Conservation (phyloP, 2,113 vertebrate species). For the Pollimyrus isidori region DNA sequence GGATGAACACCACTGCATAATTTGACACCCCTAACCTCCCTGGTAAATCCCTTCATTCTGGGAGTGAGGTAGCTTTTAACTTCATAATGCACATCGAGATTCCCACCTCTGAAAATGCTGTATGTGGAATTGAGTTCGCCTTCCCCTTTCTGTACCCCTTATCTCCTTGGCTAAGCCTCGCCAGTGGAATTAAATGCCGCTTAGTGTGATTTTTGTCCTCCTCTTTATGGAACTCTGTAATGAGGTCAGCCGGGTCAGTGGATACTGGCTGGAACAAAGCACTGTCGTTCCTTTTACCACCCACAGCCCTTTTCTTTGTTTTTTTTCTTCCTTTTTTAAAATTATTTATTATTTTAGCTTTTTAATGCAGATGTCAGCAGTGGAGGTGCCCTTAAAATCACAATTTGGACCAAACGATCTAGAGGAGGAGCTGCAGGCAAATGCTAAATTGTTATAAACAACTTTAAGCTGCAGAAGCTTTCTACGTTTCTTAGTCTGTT, state of each 20-base stretch:
- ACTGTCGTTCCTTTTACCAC: background rate
- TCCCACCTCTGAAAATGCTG: background rate
- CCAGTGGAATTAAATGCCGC: background rate
- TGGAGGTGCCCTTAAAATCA: background rate
- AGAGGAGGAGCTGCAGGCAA: slow-evolving; percentile 2
- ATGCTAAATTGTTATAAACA: background rate
- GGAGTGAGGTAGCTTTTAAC: background rate
- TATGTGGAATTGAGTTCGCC: background rate
- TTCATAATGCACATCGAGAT: background rate
- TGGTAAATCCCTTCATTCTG: background rate
- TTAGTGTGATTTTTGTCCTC: background rate
- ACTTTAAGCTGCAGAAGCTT: background rate
- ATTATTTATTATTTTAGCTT: background rate
- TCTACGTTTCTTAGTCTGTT: background rate
- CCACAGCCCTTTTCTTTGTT: background rate
- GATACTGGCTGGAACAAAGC: background rate
- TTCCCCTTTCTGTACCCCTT: slow-evolving; percentile 3
- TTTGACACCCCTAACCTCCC: background rate
- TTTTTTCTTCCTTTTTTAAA: background rate
- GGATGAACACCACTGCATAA: background rate
- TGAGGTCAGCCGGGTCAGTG: background rate
- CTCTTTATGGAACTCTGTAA: background rate
- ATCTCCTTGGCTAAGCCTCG: slow-evolving; percentile 5
- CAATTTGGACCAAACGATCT: slow-evolving; percentile 14
- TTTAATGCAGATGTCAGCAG: background rate